Evolutionary conservation across 23 tunicate species (phyloP).

Genomic region (Trididemnum clinides): DNA sequence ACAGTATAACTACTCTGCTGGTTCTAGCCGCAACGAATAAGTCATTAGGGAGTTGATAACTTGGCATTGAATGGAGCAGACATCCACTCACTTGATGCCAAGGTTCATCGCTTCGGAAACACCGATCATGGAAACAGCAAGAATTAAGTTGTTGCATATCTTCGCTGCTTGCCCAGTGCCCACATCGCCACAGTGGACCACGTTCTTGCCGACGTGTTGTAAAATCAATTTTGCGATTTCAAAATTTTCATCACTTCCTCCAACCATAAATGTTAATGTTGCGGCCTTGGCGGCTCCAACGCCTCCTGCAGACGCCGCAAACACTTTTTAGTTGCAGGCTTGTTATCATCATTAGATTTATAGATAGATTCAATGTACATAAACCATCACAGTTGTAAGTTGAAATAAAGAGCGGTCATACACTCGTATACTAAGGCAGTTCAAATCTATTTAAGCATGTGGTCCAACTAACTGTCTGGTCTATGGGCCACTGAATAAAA

Average conservation of each 20-base stretch:
- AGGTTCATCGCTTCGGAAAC: conserved; percentile 91
- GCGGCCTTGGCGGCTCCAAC: conserved; percentile 95
- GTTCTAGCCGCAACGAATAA: too few species aligned
- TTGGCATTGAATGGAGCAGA: too few species aligned
- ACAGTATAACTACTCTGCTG: too few species aligned
- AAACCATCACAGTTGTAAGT: too few species aligned
- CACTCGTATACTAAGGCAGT: too few species aligned
- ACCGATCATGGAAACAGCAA: conserved; percentile 96
- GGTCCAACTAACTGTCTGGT: too few species aligned
- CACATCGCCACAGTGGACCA: conserved; percentile 93
- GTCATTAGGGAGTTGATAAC: too few species aligned
- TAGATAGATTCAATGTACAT: too few species aligned
- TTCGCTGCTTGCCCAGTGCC: conserved; percentile 99
- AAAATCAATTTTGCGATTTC: conserved; percentile 53
- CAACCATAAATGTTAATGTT: conserved; percentile 98
- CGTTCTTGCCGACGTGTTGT: conserved; percentile 80
- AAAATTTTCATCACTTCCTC: conserved; percentile 75
- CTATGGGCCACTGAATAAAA: too few species aligned
- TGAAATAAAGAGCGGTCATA: too few species aligned
- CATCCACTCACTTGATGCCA: conserved; percentile 68
- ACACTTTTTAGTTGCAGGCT: not conserved
- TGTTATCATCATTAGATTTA: not conserved
- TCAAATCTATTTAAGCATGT: too few species aligned
- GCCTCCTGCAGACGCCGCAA: conserved; percentile 21
- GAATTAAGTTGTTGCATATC: conserved; percentile 95